phyloP scores from a whole-genome alignment of 2,113 vertebrate genomes.

The Porphyrio hochstetteri region DNA sequence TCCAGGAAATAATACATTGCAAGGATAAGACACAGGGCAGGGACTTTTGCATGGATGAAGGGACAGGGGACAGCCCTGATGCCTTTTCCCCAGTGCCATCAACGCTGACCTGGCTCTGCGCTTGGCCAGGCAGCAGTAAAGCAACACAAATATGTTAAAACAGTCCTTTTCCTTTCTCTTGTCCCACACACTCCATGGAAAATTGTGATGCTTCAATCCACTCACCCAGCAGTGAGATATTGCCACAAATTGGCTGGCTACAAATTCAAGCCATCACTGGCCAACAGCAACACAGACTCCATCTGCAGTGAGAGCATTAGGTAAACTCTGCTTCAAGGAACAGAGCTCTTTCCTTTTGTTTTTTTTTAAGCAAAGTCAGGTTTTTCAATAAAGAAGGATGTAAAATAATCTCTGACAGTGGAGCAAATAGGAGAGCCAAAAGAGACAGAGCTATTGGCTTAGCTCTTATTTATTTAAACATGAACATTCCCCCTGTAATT shows the following conservation, averaged over 20 bases:
- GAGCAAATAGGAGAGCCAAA: conserved; percentile 6
- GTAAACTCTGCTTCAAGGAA: background rate
- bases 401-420: conserved; percentile 53
- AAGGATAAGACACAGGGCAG: background rate
- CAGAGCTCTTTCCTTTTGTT: background rate
- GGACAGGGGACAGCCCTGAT: background rate
- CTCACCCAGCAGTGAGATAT: background rate
- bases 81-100: background rate
- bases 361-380: background rate
- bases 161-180: background rate
- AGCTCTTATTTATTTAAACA: conserved; percentile 57
- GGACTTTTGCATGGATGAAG: background rate
- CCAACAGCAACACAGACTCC: background rate
- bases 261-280: conserved; percentile 24
- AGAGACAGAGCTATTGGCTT: conserved; percentile 47
- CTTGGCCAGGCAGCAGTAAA: background rate
- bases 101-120: background rate
- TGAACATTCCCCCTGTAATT: background rate
- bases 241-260: background rate
- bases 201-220: background rate
- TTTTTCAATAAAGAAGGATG: conserved; percentile 60
- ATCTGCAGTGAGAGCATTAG: conserved; percentile 10
- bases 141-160: background rate
- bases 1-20: background rate
- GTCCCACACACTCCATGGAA: background rate